phyloP scores from a whole-genome alignment of 2,888 invertebrate genomes.

The Ametastegia equiseti region DNA sequence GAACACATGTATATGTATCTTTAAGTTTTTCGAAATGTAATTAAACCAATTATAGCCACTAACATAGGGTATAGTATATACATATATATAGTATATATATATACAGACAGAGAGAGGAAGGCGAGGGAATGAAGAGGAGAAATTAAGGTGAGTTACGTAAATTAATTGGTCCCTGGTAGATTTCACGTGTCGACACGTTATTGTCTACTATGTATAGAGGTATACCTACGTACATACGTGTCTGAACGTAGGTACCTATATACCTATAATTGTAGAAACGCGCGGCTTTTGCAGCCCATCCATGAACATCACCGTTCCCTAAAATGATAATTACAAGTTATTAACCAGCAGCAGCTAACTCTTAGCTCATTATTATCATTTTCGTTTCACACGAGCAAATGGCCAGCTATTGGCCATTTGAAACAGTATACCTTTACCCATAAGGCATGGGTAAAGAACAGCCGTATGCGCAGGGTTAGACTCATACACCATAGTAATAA shows the following conservation, averaged over 20 bases:
- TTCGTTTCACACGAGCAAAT: constrained; percentile 68
- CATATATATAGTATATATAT: constrained; percentile 61
- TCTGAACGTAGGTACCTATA: not conserved
- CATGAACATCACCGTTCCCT: constrained; percentile 57
- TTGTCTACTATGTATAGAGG: not conserved
- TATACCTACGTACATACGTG: not conserved
- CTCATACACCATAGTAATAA: too few relatives aligned
- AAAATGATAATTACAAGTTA: constrained; percentile 76
- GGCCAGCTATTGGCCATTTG: not conserved
- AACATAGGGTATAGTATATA: too few relatives aligned
- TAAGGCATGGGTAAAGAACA: not conserved
- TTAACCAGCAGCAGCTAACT: constrained; percentile 71
- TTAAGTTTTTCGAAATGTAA: constrained; percentile 68
- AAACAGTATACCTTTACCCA: not conserved
- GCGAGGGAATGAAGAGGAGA: constrained; percentile 55
- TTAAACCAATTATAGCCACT: constrained; percentile 72
- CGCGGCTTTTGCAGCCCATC: not conserved
- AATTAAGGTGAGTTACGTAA: constrained; percentile 72
- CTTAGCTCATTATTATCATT: constrained; percentile 63
- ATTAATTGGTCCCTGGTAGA: constrained; percentile 73
- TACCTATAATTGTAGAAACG: not conserved
- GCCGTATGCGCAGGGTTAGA: too few relatives aligned
- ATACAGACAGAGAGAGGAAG: not conserved
- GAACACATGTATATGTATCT: too few relatives aligned
- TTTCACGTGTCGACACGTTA: constrained; percentile 59